These are phyloP conservation scores for Battus philenor DNA, from an alignment of 1,140 invertebrate species.

Conservation along the genomic window DNA sequence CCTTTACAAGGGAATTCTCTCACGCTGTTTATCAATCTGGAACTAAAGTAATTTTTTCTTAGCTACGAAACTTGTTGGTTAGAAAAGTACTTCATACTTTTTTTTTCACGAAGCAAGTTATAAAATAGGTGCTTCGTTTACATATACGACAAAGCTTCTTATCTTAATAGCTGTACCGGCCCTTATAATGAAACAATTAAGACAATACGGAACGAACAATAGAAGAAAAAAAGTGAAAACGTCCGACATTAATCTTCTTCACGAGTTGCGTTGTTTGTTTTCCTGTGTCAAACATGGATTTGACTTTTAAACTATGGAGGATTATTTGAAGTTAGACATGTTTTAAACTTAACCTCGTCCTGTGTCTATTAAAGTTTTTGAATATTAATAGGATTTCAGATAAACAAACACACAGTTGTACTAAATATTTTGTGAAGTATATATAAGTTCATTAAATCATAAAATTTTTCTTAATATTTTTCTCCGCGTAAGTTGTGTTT, in stretches of 20 bases:
- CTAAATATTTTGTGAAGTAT: too few species aligned
- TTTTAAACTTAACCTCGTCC: constrained; percentile 30
- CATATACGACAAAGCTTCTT: constrained; percentile 30
- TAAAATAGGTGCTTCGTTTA: constrained; percentile 14
- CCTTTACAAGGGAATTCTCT: too few species aligned
- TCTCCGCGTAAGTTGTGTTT: too few species aligned
- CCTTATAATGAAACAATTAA: constrained; percentile 60
- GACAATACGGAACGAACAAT: constrained; percentile 37
- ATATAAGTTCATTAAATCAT: too few species aligned
- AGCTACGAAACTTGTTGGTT: constrained; percentile 1
- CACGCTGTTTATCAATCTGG: too few species aligned
- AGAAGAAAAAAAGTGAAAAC: constrained; percentile 23
- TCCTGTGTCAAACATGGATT: constrained; percentile 47
- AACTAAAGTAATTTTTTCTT: too few species aligned
- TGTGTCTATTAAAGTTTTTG: constrained; percentile 22
- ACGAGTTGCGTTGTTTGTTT: constrained; percentile 48
- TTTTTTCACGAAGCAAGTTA: constrained; percentile 4
- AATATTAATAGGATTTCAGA: constrained; percentile 25
- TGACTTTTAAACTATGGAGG: constrained; percentile 37
- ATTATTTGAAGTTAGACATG: constrained; percentile 27
- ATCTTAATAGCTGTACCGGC: constrained; percentile 40
- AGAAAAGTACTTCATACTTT: constrained; percentile 9
- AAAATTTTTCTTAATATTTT: too few species aligned
- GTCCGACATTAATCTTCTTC: constrained; percentile 46
- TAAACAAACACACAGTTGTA: too few species aligned